A percentile compares a stretch with the other conserved stretches of the same genome.
phyloP scores from a whole-genome alignment of 37 sponge, comb jelly and placozoan genomes.

The Geodia barretti region DNA sequence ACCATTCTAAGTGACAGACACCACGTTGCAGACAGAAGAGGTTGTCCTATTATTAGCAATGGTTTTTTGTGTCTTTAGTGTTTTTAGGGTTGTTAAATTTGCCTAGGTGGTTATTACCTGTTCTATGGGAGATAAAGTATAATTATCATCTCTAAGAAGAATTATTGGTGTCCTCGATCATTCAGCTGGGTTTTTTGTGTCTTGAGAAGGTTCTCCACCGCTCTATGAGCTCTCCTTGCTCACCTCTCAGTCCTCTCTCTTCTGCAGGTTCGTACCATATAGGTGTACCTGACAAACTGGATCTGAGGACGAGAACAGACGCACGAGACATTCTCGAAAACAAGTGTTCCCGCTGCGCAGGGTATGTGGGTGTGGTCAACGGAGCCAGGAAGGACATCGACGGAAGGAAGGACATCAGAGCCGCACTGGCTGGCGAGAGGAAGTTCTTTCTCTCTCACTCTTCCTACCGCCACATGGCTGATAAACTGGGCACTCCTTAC shows the following conservation, averaged over 20 bases:
- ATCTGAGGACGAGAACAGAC: conserved; percentile 99
- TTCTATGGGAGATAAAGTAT: too few relatives aligned
- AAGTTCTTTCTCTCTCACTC: conserved; percentile 96
- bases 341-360: conserved; percentile 86
- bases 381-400: conserved; percentile 97
- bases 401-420: conserved; percentile 97
- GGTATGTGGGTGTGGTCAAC: conserved; percentile 97
- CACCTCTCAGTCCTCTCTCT: neutral
- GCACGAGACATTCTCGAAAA: conserved; percentile 94
- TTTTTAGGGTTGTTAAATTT: too few relatives aligned
- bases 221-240: too few relatives aligned
- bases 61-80: too few relatives aligned
- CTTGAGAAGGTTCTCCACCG: too few relatives aligned
- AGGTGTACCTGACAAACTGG: conserved; percentile 97
- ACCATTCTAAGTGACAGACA: too few relatives aligned
- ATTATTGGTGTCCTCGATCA: too few relatives aligned
- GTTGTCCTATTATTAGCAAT: too few relatives aligned
- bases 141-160: too few relatives aligned
- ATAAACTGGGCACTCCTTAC: conserved; percentile 90
- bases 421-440: conserved; percentile 93
- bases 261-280: conserved; percentile 63
- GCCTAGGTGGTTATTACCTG: too few relatives aligned
- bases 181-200: too few relatives aligned
- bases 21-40: too few relatives aligned
- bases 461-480: conserved; percentile 98